Base-by-base conservation (phyloP, 2,113 vertebrate genomes). In the Thryonomys swinderianus region DNA sequence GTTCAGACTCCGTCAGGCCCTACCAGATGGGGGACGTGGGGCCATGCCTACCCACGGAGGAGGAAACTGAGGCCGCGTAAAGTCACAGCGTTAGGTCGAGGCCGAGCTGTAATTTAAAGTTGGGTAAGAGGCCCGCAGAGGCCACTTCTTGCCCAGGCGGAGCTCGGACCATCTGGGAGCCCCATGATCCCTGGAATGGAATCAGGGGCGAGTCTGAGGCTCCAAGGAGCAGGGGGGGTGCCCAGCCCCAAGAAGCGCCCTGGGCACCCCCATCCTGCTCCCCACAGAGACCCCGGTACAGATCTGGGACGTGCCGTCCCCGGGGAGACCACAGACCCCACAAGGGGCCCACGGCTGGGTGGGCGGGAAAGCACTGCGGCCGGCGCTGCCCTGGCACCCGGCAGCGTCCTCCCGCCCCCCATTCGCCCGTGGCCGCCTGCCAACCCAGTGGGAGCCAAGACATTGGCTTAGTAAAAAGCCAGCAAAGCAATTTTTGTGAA, bases 41-140 rank as follows among this genome's bases (percentile, higher is more conserved):
- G 32, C 83, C 21, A 0, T 14, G 21, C 42, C 64, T 27, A 40
- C 59, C n/a, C n/a, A n/a, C 37, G 4, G 0, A 51, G 61, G 78
- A n/a, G 83, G 64, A 89, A 71, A 89, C 80, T 25, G 34, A 95
- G 81, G 51, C 76, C 71, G 13, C 10, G 80, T 82, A 81, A 40
- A 86, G 69, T 45, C 94, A 16, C 11, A 12, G 14, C 13, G 18
- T 76, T 0, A 79, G 53, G 59, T 32, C 0, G 1, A 30, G 53
- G 86, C 88, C 74, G 59, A 80, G 85, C 30, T 7, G 48, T 88
- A 78, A 86, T 90, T 97, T 83, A 67, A 96, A 93, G 71, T 23
- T 64, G 82, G 48, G 62, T 80, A 74, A 81, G 34, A 93, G 76
- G 55, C 32, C 91, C 5, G 8, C 7, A 7, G 20, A 69, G 67